Base-by-base conservation (phyloP, 2,113 vertebrate genomes). In the Chrysochloris asiatica region DNA sequence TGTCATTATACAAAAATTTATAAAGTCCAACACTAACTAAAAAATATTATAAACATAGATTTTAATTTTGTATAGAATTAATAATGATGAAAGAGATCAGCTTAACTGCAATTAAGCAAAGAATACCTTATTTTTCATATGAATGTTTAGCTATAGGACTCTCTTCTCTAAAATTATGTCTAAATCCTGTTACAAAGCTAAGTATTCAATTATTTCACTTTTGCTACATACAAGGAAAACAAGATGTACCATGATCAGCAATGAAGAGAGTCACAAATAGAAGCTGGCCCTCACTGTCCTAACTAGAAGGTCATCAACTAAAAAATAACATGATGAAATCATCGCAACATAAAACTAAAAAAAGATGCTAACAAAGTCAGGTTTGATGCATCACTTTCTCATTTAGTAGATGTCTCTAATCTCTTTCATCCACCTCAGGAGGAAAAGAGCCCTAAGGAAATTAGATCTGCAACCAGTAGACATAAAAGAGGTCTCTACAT, bases 211-310 rank as follows among this genome's bases (percentile, higher is more conserved):
- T 38, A 79, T 69, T 83, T 43, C 88, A 75, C 56, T 54, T 93
- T 93, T 89, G 90, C 83, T 71, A 79, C 33, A 84, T 76, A 65
- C 89, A 90, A 88, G 10, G 9, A 81, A 86, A 73, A 67, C 21
- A 8, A 69, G 38, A 47, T 52, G 10, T 30, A 38, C 45, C 48
- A 72, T 13, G 12, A 45, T 38, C n/a, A 69, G 17, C 76, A 86
- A 79, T n/a, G 54, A 91, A 73, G 21, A 83, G n/a, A 86, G 43
- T 78, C 71, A 78, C 56, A 69, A n/a, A 79, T 1, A 83, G 22
- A 89, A 47, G 22, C 65, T 50, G 72, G 81, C 50, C 86, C 86
- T 45, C 71, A 78, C 52, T n/a, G 21, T 38, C 41, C 7, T 41
- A 81, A 76, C 38, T 8, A 43, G n/a, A 81, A 8, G 22, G 30